Evolutionary conservation across 2,888 invertebrate genomes (phyloP).

Genomic region (Chrysodeixis includens): DNA sequence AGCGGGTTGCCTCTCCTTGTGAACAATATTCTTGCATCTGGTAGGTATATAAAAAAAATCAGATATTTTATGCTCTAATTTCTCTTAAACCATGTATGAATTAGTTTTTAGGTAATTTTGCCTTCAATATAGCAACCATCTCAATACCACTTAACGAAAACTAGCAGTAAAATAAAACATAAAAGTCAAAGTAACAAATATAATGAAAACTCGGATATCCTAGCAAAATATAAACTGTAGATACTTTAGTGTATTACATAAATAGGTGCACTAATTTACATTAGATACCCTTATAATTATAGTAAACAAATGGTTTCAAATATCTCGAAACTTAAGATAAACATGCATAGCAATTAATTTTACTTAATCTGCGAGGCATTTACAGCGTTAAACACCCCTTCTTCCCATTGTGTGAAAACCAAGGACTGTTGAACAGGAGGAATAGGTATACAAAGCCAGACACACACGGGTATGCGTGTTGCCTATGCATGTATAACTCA

Average conservation of each 20-base stretch:
- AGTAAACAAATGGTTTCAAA: neutral
- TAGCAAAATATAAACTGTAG: neutral
- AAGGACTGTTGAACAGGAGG: too few relatives aligned
- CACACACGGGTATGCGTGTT: too few relatives aligned
- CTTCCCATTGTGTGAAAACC: too few relatives aligned
- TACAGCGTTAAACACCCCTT: too few relatives aligned
- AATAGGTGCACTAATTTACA: neutral
- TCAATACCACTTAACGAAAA: neutral
- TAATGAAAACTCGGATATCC: neutral
- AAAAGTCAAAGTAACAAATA: neutral
- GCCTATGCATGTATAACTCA: too few relatives aligned
- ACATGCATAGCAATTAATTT: neutral
- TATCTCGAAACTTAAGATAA: neutral
- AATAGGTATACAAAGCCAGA: too few relatives aligned
- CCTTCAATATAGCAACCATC: too few relatives aligned
- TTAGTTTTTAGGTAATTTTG: neutral
- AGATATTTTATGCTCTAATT: conserved; percentile 5
- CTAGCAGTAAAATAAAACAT: neutral
- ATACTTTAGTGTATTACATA: neutral
- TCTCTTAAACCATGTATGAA: neutral
- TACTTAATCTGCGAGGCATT: neutral
- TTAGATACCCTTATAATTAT: neutral
- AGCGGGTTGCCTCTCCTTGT: conserved; percentile 53
- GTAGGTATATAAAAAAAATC: conserved; percentile 14
- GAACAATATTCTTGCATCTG: conserved; percentile 39